Base-by-base conservation (phyloP, 2,888 invertebrate species). In the Seira ritae region DNA sequence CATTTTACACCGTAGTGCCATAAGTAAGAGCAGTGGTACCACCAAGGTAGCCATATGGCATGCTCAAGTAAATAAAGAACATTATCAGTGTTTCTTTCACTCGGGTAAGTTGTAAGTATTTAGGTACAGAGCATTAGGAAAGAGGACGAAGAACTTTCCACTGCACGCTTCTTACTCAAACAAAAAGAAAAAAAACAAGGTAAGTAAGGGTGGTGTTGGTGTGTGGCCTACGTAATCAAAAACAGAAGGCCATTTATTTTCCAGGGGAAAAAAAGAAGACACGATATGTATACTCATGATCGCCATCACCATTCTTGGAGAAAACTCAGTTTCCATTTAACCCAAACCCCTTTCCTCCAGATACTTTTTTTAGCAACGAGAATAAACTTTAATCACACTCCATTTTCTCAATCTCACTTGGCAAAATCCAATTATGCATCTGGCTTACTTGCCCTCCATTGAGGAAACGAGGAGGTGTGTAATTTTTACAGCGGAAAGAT, bases 361-460 rank as follows among this genome's bases (percentile, higher is more conserved):
- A 2, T 19, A 66, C 68, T 68, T 68, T 68, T 23, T 68, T 15
- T 23, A 31, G 23, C 6, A 15, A 10, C 22, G 55, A 55, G 55
- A 55, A 55, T 55, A 55, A 55, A 55, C 55, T 55, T 55, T 55
- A 55, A 55, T 55, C 55, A 55, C 55, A 55, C 55, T 55, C 55
- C 55, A 55, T 55, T 55, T 55, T 55, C 55, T 55, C 55, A 55
- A 17, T 55, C 55, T 55, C 55, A n/a, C 17, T 55, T 55, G 55
- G 55, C 55, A 55, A 55, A 55, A 55, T 55, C 55, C 55, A 55
- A 55, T 55, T 55, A 55, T 55, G 55, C 55, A 55, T 55, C 55
- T n/a, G 55, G 55, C 17, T 55, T 17, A 12, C 8, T 3, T 55
- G 3, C 17, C 55, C 55, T 55, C 55, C 55, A n/a, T 17, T 17